Conservation (phyloP, 92 coral and sea anemone genomes). For the Zoanthus sociatus region DNA sequence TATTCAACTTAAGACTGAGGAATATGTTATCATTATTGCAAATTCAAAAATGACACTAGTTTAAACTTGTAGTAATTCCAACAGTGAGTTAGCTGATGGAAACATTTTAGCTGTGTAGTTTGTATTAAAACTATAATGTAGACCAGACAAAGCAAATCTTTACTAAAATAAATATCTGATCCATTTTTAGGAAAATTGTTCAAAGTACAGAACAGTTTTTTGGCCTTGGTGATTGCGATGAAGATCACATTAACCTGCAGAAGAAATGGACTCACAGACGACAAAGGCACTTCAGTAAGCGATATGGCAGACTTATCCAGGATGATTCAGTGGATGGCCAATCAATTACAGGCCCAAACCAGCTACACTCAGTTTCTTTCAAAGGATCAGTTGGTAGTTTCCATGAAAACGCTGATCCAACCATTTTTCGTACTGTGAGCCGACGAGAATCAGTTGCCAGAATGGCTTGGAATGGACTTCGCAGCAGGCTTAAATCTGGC, state of each 20-base stretch:
- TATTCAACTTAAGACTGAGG: no score
- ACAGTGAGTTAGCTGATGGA: no score
- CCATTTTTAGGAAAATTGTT: slow-evolving; percentile 79
- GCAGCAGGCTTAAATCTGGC: slow-evolving; percentile 57
- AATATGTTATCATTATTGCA: no score
- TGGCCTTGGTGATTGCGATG: slow-evolving; percentile 92
- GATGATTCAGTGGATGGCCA: slow-evolving; percentile 75
- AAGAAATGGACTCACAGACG: slow-evolving; percentile 91
- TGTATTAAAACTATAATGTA: no score
- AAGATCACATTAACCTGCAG: slow-evolving; percentile 72
- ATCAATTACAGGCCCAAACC: slow-evolving; percentile 35
- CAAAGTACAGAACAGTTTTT: slow-evolving; percentile 95
- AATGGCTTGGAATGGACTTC: slow-evolving; percentile 95
- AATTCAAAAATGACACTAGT: no score
- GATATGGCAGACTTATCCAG: slow-evolving; percentile 81
- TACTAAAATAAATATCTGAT: neutral
- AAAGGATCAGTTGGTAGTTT: slow-evolving; percentile 30
- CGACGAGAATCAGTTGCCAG: slow-evolving; percentile 94
- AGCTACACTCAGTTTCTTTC: slow-evolving; percentile 11
- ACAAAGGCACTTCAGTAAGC: slow-evolving; percentile 85
- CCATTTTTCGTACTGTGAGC: slow-evolving; percentile 81
- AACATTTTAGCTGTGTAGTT: no score
- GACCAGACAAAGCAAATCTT: no score
- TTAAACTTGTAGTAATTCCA: no score
- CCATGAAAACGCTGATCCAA: slow-evolving; percentile 67